A percentile compares a stretch with the other conserved stretches of the same genome.
phyloP scores from a whole-genome alignment of 2,113 vertebrate species.

The Trogon melanurus region DNA sequence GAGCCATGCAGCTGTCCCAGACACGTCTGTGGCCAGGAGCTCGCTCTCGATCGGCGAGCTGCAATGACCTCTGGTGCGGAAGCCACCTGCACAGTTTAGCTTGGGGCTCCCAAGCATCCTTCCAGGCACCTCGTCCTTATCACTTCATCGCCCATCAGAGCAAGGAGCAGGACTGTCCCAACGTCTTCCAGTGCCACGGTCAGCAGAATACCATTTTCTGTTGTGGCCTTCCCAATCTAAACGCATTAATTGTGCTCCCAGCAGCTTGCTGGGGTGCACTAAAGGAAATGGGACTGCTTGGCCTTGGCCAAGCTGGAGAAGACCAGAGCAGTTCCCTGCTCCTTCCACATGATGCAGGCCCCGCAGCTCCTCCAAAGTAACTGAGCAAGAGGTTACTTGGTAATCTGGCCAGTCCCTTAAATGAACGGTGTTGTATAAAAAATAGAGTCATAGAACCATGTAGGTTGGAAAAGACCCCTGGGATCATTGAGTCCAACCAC shows the following conservation, averaged over 20 bases:
- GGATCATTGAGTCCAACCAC: no score
- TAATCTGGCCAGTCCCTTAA: background rate
- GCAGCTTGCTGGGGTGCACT: background rate
- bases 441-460: background rate
- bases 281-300: background rate
- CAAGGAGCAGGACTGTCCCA: background rate
- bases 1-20: background rate
- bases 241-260: background rate
- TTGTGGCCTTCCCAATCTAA: background rate
- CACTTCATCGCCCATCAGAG: background rate
- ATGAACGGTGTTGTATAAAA: background rate
- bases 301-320: background rate
- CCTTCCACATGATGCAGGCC: background rate
- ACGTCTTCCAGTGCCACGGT: background rate
- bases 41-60: background rate
- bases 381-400: background rate
- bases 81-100: background rate
- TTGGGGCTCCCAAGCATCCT: background rate
- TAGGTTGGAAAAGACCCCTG: no score
- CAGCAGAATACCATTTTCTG: background rate
- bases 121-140: background rate
- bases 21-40: accelerated
- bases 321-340: background rate
- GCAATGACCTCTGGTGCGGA: background rate
- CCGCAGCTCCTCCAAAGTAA: background rate